Percentiles rank a stretch among this genome's conserved stretches.
phyloP scores from a whole-genome alignment of 2,888 invertebrate species.

The Tenthredo notha region DNA sequence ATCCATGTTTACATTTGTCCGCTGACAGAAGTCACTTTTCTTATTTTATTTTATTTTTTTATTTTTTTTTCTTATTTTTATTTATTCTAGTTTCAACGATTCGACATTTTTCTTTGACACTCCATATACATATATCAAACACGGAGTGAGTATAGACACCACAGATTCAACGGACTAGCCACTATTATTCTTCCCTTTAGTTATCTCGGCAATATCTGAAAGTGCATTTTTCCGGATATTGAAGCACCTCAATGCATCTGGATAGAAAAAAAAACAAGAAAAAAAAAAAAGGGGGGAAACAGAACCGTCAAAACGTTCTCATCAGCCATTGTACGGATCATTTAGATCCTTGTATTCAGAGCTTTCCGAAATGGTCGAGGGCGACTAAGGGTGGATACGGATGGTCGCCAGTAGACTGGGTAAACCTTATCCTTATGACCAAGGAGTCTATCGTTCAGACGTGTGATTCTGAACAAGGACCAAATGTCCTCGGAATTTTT shows the following conservation, averaged over 20 bases:
- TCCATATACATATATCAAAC: background rate
- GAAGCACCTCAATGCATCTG: slow-evolving; percentile 54
- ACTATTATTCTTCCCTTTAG: background rate
- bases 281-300: no score
- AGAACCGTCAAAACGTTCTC: background rate
- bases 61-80: background rate
- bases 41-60: no score
- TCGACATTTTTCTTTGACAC: background rate
- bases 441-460: background rate
- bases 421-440: slow-evolving; percentile 1
- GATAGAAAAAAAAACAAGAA: background rate
- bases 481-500: slow-evolving; percentile 19
- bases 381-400: background rate
- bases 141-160: background rate
- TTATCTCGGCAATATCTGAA: slow-evolving; percentile 71
- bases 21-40: slow-evolving; percentile 4
- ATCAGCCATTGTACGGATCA: slow-evolving; percentile 33
- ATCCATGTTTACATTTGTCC: slow-evolving; percentile 1
- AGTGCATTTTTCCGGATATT: slow-evolving; percentile 73
- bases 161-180: background rate
- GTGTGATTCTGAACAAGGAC: slow-evolving; percentile 5
- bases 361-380: slow-evolving; percentile 31
- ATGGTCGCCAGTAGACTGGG: background rate
- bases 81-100: background rate
- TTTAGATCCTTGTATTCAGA: slow-evolving; percentile 13